Base-by-base conservation (phyloP, 2,888 invertebrate species). In the Agrotis exclamationis region DNA sequence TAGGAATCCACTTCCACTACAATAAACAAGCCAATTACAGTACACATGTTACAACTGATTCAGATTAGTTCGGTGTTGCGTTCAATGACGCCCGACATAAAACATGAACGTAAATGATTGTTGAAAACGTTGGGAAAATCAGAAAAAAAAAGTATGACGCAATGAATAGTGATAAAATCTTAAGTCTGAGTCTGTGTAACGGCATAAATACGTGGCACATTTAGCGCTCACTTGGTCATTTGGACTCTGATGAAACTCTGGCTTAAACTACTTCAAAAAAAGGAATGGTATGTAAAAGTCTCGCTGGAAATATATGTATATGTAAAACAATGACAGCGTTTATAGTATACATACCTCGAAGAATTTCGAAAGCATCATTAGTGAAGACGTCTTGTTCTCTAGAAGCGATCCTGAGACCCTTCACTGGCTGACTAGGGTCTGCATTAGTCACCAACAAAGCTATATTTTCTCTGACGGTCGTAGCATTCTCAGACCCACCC, bases 371-470 rank as follows among this genome's bases (percentile, higher is more conserved):
- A 3, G 92, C 91, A 0, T 83, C 83, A 3, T 89, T 79, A n/a
- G 82, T 87, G 56, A 96, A 96, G 0, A 68, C 62, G 2, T 93
- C 92, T 1, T 67, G 70, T 0, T 87, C 84, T 18, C 90, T 86
- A 0, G 89, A 78, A 0, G 92, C 91, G 3, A 96, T 92, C 70
- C 92, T 88, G 24, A 96, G 82, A 0, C 96, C 96, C 7, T 85
- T 84, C 0, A 96, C 91, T 0, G 95, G 95, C 24, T 76, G 70
- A 0, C 74, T 76, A 0, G 94, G 93, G 3, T 86, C 81, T 0
- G 93, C 90, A 44, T 94, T 92, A 1, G 94, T 93, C 45, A 95
- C 88, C 48, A 95, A 64, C 50, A 96, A 73, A 0, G 96, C 95
- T 0, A 96, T 88, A 67, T 96, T 96, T 14, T 83, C 82, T 14